A percentile compares a stretch with the other conserved stretches of the same genome.
Evolutionary conservation across 2,113 vertebrate species (phyloP).

Genomic region (Otocyon megalotis): DNA sequence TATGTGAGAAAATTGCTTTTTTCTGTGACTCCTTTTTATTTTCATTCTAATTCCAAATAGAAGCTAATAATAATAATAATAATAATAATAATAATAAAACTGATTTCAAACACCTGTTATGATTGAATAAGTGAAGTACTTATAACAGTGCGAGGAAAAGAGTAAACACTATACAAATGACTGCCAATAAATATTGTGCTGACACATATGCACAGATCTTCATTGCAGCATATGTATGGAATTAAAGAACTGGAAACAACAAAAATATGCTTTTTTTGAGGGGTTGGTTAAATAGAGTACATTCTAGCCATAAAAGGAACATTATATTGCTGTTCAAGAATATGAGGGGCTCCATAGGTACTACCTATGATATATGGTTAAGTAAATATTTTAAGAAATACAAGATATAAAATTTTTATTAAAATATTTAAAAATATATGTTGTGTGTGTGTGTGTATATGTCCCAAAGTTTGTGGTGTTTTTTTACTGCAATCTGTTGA

Average conservation of each 20-base stretch:
- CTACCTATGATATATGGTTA: background rate
- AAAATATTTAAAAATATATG: background rate
- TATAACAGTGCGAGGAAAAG: background rate
- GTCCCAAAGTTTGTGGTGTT: background rate
- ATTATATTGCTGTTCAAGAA: background rate
- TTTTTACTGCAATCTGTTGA: background rate
- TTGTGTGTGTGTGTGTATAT: background rate
- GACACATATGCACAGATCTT: background rate
- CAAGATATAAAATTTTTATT: background rate
- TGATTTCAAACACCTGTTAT: background rate
- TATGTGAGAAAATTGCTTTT: background rate
- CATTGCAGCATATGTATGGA: background rate
- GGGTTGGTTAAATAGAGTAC: background rate
- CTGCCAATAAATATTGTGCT: background rate
- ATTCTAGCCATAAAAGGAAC: background rate
- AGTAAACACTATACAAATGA: background rate
- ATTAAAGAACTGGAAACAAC: background rate
- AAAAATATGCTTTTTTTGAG: background rate
- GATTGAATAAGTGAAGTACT: background rate
- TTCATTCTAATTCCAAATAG: background rate
- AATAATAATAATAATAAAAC: too few species aligned
- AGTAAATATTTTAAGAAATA: background rate
- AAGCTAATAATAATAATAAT: background rate
- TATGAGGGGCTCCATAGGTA: background rate
- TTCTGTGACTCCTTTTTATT: background rate